Evolutionary conservation across 2,797 vertebrate species (phyloP).

Genomic region (Pangasius krempfi): DNA sequence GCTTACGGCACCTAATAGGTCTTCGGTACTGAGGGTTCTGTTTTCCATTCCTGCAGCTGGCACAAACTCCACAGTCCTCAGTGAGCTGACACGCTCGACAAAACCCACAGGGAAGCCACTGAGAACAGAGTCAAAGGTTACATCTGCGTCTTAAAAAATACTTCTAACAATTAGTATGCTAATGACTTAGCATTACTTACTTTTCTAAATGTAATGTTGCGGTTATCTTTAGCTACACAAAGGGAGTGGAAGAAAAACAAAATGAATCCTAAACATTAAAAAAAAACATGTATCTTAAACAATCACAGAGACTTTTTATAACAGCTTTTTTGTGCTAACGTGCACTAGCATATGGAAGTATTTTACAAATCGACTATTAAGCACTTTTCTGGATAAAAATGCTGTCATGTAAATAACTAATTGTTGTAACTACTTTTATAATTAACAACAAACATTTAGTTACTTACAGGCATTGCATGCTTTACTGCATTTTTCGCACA

Average conservation of each 20-base stretch:
- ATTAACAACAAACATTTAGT: background rate
- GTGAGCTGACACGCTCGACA: slow-evolving; percentile 83
- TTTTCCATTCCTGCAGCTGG: slow-evolving; percentile 76
- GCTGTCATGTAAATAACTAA: background rate
- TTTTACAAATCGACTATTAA: background rate
- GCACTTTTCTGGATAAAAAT: background rate
- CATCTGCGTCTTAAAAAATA: background rate
- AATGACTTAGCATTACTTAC: slow-evolving; percentile 58
- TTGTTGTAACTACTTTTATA: background rate
- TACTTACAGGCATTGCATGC: slow-evolving; percentile 71
- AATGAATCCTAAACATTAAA: background rate
- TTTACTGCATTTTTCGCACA: slow-evolving; percentile 73
- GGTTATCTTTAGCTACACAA: slow-evolving; percentile 60
- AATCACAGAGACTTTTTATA: background rate
- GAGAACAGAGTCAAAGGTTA: slow-evolving; percentile 23
- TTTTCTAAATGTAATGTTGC: slow-evolving; percentile 75
- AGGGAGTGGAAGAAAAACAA: background rate
- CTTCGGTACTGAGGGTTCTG: slow-evolving; percentile 65
- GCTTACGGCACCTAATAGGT: slow-evolving; percentile 69
- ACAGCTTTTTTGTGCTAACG: background rate
- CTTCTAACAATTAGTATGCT: background rate
- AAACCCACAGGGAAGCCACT: slow-evolving; percentile 87
- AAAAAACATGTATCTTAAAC: background rate
- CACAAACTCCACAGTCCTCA: slow-evolving; percentile 83
- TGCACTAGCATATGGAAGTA: background rate